These are phyloP conservation scores for Thalpophila matura DNA, from an alignment of 2,888 invertebrate species.

Conservation along the genomic window DNA sequence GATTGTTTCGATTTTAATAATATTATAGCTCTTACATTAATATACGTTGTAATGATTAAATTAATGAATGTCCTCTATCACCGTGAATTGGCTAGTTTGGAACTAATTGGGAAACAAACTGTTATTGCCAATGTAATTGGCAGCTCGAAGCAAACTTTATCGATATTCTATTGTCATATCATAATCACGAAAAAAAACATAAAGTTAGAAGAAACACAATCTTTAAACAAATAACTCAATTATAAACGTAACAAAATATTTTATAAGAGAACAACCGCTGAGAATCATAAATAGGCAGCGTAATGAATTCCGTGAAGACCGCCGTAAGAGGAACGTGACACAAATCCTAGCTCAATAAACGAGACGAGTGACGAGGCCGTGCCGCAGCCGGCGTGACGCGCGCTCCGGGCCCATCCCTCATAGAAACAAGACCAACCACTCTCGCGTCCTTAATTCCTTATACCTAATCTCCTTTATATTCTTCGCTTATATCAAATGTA, in stretches of 20 bases:
- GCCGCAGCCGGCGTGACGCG: slow-evolving; percentile 66
- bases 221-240: slow-evolving; percentile 64
- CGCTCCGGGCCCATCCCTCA: slow-evolving; percentile 70
- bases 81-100: too few species aligned
- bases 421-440: slow-evolving; percentile 67
- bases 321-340: slow-evolving; percentile 77
- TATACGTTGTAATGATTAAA: neutral
- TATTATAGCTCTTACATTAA: neutral
- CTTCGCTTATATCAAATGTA: slow-evolving; percentile 58
- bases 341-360: slow-evolving; percentile 79
- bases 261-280: slow-evolving; percentile 63
- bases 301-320: slow-evolving; percentile 78
- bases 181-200: slow-evolving; percentile 20
- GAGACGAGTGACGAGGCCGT: slow-evolving; percentile 69
- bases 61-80: too few species aligned
- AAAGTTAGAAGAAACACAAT: slow-evolving; percentile 21
- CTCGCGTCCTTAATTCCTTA: slow-evolving; percentile 59
- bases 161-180: slow-evolving; percentile 7
- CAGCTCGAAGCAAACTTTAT: neutral
- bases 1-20: slow-evolving; percentile 8
- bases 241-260: slow-evolving; percentile 69
- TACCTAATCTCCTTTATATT: slow-evolving; percentile 64
- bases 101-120: neutral
- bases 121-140: slow-evolving; percentile 13
- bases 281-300: slow-evolving; percentile 70